Evolutionary conservation across 1,140 invertebrate genomes (phyloP).

Genomic region (Atta texana): DNA sequence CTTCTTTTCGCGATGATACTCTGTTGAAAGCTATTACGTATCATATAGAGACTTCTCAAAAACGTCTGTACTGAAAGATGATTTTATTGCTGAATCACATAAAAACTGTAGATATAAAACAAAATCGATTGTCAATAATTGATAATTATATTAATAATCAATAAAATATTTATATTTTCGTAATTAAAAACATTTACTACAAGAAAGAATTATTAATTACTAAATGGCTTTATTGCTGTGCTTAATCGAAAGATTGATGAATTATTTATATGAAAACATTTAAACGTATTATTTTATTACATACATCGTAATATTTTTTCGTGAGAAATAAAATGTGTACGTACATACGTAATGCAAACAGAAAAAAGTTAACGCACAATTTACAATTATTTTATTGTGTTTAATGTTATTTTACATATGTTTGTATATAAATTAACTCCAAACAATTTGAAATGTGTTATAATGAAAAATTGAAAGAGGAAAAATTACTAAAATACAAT

Average conservation of each 20-base stretch:
- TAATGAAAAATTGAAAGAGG: not conserved
- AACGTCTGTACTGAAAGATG: not conserved
- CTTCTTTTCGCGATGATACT: slow-evolving; percentile 27
- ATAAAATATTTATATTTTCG: not conserved
- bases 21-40: slow-evolving; percentile 15
- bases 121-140: not conserved
- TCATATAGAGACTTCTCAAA: not conserved
- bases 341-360: not conserved
- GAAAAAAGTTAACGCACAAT: not conserved
- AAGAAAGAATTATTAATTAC: not conserved
- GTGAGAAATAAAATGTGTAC: not conserved
- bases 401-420: not conserved
- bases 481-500: not conserved
- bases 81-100: slow-evolving; percentile 13
- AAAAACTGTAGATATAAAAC: not conserved
- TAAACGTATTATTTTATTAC: not conserved
- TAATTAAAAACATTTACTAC: not conserved
- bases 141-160: not conserved
- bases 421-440: not conserved
- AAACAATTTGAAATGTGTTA: not conserved
- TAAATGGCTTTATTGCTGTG: not conserved
- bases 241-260: not conserved
- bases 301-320: not conserved
- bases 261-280: not conserved
- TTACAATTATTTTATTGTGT: not conserved